Evolutionary conservation across 2,113 vertebrate genomes (phyloP).

Genomic region (Proteles cristata): DNA sequence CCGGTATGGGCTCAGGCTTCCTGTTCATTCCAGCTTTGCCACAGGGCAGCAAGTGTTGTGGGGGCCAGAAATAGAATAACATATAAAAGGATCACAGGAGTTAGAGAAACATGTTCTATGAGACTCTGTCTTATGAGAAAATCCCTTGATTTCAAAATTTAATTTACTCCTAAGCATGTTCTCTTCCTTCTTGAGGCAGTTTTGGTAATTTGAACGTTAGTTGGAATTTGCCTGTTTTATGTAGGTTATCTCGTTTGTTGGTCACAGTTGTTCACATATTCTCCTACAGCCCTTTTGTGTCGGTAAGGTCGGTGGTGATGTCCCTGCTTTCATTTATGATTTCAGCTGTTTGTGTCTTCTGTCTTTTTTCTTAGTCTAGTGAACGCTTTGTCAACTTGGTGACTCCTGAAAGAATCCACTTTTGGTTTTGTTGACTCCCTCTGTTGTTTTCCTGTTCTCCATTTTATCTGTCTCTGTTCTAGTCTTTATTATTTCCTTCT

Average conservation of each 20-base stretch:
- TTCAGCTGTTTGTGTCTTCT: constrained; percentile 1
- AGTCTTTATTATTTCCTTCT: not conserved
- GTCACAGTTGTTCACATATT: not conserved
- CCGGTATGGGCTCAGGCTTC: constrained; percentile 85
- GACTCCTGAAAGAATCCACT: not conserved
- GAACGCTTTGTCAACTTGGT: not conserved
- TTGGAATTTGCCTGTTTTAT: not conserved
- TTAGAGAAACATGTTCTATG: not conserved
- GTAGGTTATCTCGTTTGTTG: not conserved
- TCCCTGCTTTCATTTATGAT: not conserved
- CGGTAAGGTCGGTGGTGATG: not conserved
- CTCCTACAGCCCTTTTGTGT: not conserved
- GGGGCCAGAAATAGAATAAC: not conserved
- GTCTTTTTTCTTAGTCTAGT: not conserved
- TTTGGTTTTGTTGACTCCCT: constrained; percentile 9
- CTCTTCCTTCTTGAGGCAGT: not conserved
- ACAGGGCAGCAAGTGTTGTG: not conserved
- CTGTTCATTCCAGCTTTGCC: not conserved
- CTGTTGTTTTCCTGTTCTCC: not conserved
- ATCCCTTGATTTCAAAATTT: not conserved
- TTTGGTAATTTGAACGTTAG: not conserved
- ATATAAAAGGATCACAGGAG: not conserved
- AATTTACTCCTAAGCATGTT: not conserved
- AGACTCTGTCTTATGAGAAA: not conserved
- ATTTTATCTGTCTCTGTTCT: not conserved